Conservation (phyloP, 1,140 invertebrate genomes). For the Diprion similis region DNA sequence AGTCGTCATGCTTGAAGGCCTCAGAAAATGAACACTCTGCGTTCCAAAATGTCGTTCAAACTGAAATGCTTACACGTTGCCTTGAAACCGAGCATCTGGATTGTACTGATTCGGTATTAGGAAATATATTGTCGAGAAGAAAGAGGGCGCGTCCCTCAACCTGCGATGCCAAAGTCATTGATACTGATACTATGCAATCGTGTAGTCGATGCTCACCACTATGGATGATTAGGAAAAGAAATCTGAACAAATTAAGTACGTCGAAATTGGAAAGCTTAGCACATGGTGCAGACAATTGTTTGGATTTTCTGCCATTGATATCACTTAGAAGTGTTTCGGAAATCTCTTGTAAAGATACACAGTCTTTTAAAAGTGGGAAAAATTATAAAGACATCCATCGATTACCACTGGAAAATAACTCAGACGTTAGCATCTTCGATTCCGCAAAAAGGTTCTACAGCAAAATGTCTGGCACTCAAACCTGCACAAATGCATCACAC, state of each 20-base stretch:
- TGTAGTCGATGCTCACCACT: background rate
- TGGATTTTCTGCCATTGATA: too few relatives aligned
- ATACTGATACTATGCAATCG: background rate
- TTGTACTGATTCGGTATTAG: background rate
- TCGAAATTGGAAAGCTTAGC: background rate
- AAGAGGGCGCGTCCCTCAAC: background rate
- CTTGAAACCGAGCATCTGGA: background rate
- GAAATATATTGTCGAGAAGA: background rate
- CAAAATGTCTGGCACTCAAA: too few relatives aligned
- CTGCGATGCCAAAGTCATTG: background rate
- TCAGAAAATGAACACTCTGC: background rate
- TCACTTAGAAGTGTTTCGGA: too few relatives aligned
- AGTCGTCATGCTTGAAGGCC: background rate
- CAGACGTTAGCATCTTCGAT: too few relatives aligned
- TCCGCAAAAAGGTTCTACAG: too few relatives aligned
- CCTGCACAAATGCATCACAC: too few relatives aligned
- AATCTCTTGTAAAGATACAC: too few relatives aligned
- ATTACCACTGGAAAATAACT: too few relatives aligned
- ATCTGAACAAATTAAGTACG: background rate
- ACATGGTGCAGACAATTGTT: too few relatives aligned
- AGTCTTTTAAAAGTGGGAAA: too few relatives aligned
- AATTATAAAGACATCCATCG: too few relatives aligned
- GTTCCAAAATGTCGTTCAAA: background rate
- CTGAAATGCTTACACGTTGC: too few relatives aligned
- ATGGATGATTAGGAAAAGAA: background rate